Evolutionary conservation across 2,888 invertebrate species (phyloP).

Genomic region (Steromphala cineraria): DNA sequence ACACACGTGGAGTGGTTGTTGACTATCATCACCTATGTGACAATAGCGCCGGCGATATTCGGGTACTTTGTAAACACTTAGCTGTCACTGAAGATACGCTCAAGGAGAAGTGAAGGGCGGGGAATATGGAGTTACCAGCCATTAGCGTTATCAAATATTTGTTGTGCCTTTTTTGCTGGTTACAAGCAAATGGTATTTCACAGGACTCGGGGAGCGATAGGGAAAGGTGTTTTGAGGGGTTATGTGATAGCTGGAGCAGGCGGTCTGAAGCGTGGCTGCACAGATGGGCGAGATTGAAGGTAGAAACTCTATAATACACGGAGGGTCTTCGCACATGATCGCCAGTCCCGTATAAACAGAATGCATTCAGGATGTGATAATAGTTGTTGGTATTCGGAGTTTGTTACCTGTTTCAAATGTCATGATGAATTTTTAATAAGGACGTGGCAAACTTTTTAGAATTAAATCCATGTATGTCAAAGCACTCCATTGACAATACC

Average conservation of each 20-base stretch:
- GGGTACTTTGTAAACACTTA: background rate
- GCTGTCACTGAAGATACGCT: background rate
- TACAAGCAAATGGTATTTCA: slow-evolving; percentile 13
- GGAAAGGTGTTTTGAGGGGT: background rate
- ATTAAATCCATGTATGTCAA: no score
- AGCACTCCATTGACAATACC: no score
- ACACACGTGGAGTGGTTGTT: background rate
- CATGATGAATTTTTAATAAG: no score
- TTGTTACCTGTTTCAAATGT: no score
- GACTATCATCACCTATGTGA: background rate
- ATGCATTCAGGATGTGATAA: no score
- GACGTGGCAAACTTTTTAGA: no score
- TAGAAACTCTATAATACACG: no score
- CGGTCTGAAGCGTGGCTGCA: background rate
- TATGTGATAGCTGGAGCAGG: background rate
- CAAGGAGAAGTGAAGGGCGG: background rate
- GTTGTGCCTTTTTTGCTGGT: background rate
- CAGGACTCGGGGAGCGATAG: background rate
- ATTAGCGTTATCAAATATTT: slow-evolving; percentile 14
- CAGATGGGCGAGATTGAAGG: background rate
- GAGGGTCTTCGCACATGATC: no score
- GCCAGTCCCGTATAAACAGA: no score
- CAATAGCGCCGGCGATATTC: background rate
- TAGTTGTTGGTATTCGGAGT: no score
- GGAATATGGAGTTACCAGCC: background rate